These are phyloP conservation scores for Caloenas nicobarica DNA, from an alignment of 2,113 vertebrate species.

Conservation along the genomic window DNA sequence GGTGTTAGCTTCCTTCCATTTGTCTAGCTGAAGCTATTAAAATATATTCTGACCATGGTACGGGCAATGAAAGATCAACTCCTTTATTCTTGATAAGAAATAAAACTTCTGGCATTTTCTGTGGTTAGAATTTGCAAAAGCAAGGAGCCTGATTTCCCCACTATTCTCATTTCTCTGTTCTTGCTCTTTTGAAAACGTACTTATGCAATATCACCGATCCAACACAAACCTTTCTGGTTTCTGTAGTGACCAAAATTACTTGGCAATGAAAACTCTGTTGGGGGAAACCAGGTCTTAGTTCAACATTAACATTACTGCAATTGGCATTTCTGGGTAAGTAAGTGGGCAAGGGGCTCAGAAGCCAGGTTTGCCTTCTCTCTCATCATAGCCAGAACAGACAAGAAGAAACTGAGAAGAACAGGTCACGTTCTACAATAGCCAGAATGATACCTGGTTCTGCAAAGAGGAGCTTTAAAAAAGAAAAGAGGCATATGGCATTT, in stretches of 20 bases:
- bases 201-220: constrained; percentile 43
- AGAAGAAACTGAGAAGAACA: not conserved
- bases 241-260: not conserved
- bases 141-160: constrained; percentile 54
- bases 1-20: constrained; percentile 10
- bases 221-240: constrained; percentile 34
- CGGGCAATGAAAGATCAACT: not conserved
- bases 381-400: not conserved
- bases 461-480: not conserved
- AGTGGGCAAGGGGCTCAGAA: not conserved
- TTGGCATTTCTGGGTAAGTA: not conserved
- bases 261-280: not conserved
- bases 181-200: constrained; percentile 56
- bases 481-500: not conserved
- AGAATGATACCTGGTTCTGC: not conserved
- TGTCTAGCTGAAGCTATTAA: not conserved
- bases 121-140: constrained; percentile 57
- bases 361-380: not conserved
- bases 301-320: not conserved
- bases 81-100: constrained; percentile 15
- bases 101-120: constrained; percentile 26
- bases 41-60: not conserved
- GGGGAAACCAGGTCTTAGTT: not conserved
- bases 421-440: not conserved
- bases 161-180: constrained; percentile 66